These are phyloP conservation scores for Sylvia atricapilla DNA, from an alignment of 2,113 vertebrate genomes.

Conservation along the genomic window DNA sequence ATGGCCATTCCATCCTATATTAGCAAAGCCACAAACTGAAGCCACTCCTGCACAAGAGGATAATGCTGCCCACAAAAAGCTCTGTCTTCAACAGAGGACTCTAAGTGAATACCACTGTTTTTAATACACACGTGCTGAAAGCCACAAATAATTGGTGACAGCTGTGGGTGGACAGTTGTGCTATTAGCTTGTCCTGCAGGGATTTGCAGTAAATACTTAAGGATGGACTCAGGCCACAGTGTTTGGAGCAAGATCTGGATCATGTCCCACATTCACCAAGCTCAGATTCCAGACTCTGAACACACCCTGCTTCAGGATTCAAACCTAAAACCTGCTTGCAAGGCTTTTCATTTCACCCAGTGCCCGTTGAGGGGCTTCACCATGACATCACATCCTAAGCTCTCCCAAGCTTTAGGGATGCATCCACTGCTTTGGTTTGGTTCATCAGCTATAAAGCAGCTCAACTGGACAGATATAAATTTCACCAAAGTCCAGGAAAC, in stretches of 20 bases:
- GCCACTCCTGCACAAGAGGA: neutral
- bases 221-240: neutral
- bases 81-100: neutral
- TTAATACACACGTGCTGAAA: neutral
- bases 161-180: slow-evolving; percentile 48
- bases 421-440: neutral
- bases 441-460: neutral
- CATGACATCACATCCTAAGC: neutral
- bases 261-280: neutral
- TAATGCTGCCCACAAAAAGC: neutral
- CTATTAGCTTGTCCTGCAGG: slow-evolving; percentile 20
- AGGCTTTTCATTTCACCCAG: neutral
- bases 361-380: neutral
- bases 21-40: neutral
- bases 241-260: slow-evolving; percentile 8
- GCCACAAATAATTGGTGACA: slow-evolving; percentile 39
- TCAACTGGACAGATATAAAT: neutral
- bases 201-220: slow-evolving; percentile 44
- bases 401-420: neutral
- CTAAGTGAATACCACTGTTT: neutral
- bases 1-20: neutral
- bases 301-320: slow-evolving; percentile 27
- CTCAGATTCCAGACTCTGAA: slow-evolving; percentile 9
- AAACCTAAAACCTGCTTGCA: slow-evolving; percentile 11
- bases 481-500: neutral